Evolutionary conservation across 2,113 vertebrate genomes (phyloP).

Genomic region (Willisornis vidua): DNA sequence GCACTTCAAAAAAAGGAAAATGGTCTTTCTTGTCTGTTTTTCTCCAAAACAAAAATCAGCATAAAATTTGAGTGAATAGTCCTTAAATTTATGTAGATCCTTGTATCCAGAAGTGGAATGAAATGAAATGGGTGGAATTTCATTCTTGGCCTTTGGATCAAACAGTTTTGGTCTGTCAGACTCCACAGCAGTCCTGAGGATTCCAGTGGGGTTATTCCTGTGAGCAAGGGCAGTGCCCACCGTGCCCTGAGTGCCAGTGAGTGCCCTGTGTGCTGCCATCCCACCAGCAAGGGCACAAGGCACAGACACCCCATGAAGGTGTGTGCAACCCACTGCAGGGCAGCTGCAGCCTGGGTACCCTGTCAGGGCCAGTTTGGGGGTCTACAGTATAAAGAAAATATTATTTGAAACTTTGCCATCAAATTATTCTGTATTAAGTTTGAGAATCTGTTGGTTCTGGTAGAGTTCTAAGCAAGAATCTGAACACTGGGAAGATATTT

Average conservation of each 20-base stretch:
- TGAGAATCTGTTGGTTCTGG: background rate
- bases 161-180: background rate
- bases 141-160: background rate
- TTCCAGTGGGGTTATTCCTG: background rate
- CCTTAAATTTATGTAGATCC: background rate
- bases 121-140: background rate
- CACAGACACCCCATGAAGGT: background rate
- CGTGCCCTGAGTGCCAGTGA: background rate
- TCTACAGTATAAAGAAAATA: background rate
- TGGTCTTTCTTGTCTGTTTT: background rate
- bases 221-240: background rate
- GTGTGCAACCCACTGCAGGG: background rate
- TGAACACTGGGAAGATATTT: background rate
- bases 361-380: background rate
- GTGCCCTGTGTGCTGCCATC: background rate
- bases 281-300: background rate
- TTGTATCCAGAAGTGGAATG: background rate
- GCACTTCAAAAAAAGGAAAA: background rate
- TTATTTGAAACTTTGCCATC: background rate
- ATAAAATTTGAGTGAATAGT: background rate
- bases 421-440: background rate
- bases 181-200: background rate
- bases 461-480: background rate
- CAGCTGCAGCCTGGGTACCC: background rate
- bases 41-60: background rate